Conservation (phyloP, 2,797 vertebrate genomes). For the Antennarius maculatus region DNA sequence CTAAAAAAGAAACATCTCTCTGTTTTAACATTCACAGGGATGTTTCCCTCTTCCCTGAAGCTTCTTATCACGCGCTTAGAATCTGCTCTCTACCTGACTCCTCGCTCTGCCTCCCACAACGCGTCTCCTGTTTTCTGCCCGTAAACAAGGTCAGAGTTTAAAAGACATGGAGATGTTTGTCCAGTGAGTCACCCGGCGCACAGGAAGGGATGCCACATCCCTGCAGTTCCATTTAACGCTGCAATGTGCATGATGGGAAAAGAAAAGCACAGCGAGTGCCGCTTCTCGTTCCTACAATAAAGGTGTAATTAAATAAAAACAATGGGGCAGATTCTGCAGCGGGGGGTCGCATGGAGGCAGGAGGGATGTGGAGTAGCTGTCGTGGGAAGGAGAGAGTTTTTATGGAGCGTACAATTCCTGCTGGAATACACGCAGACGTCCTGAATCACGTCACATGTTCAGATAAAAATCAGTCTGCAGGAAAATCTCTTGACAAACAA, state of each 20-base stretch:
- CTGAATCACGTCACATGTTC: not conserved
- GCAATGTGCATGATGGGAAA: not conserved
- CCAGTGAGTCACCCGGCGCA: conserved; percentile 49
- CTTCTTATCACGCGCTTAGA: conserved; percentile 1
- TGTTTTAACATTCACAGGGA: not conserved
- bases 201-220: conserved; percentile 38
- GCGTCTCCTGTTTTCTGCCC: conserved; percentile 24
- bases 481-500: conserved; percentile 25
- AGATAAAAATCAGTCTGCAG: conserved; percentile 34
- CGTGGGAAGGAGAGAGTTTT: conserved; percentile 19
- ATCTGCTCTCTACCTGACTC: conserved; percentile 19
- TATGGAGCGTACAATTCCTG: not conserved
- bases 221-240: conserved; percentile 6
- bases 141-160: conserved; percentile 56
- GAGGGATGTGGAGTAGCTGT: conserved; percentile 28
- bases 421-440: not conserved
- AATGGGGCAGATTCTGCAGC: conserved; percentile 23
- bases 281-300: conserved; percentile 5
- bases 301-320: conserved; percentile 52
- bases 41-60: not conserved
- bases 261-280: not conserved
- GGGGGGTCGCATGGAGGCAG: conserved; percentile 25
- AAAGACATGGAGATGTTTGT: conserved; percentile 17
- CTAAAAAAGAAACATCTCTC: not conserved
- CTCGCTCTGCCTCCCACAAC: conserved; percentile 25